Percentiles rank a stretch among this genome's conserved stretches.
Evolutionary conservation across 2,113 vertebrate genomes (phyloP).

Genomic region (Trochalopteron elliotii): DNA sequence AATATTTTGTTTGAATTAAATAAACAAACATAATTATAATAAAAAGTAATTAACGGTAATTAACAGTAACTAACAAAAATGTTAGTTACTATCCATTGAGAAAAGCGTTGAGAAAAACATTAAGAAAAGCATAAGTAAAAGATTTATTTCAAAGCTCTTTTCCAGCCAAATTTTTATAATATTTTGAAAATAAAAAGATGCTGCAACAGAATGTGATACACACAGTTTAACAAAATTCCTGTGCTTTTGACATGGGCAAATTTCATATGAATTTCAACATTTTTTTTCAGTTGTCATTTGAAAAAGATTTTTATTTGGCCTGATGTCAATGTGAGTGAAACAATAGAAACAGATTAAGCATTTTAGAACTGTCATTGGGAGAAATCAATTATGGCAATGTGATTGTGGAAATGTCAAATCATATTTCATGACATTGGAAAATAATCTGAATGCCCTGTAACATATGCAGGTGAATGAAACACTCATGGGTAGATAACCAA

Average conservation of each 20-base stretch:
- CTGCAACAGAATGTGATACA: background rate
- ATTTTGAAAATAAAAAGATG: background rate
- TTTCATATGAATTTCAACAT: background rate
- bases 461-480: background rate
- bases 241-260: background rate
- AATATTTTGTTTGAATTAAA: background rate
- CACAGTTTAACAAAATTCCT: background rate
- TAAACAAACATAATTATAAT: background rate
- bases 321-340: background rate
- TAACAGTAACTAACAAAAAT: background rate
- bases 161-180: background rate
- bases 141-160: background rate
- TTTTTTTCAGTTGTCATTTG: background rate
- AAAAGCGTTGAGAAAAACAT: background rate
- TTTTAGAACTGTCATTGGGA: background rate
- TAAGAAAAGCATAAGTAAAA: background rate
- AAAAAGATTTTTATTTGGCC: background rate
- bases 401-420: background rate
- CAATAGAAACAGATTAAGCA: background rate
- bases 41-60: background rate
- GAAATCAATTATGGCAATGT: background rate
- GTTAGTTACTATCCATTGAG: background rate
- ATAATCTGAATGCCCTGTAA: background rate
- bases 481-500: rapidly evolving
- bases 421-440: background rate